Conservation (phyloP, 2,888 invertebrate species). For the Iselma pallidipennis region DNA sequence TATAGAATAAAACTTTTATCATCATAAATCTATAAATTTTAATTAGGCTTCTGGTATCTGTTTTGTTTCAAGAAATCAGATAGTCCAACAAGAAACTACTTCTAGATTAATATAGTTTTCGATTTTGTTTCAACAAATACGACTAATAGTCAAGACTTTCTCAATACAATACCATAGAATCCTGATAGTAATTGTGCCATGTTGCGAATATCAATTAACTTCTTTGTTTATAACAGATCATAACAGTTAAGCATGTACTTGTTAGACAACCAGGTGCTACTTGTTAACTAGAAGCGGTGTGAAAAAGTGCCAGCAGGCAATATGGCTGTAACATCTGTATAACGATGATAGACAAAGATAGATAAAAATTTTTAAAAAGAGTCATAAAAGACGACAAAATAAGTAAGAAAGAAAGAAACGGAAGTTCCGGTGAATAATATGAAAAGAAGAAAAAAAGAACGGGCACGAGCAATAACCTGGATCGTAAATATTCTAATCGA, state of each 20-base stretch:
- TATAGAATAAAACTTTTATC: not conserved
- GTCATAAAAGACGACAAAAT: not conserved
- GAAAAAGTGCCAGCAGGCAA: not conserved
- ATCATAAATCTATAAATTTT: not conserved
- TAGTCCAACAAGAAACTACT: too few relatives aligned
- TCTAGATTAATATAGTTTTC: too few relatives aligned
- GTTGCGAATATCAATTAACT: not conserved
- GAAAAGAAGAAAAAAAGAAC: constrained; percentile 7
- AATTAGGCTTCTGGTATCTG: not conserved
- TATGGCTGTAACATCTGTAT: not conserved
- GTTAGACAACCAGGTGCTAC: constrained; percentile 2
- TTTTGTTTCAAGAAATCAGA: not conserved
- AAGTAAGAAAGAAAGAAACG: not conserved
- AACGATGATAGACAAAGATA: not conserved
- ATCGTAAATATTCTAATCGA: constrained; percentile 42
- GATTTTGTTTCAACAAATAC: too few relatives aligned
- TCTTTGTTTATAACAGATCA: not conserved
- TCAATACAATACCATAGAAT: too few relatives aligned
- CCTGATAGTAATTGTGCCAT: not conserved
- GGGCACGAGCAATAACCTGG: constrained; percentile 20
- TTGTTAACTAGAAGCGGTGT: not conserved
- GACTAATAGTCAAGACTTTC: too few relatives aligned
- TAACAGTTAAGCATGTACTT: not conserved
- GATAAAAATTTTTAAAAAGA: not conserved
- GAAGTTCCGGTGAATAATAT: not conserved